Evolutionary conservation across 2,888 invertebrate species (phyloP), one percentile per base, ranked within the genome.

Genomic region (Chloroclystis v-ata): DNA sequence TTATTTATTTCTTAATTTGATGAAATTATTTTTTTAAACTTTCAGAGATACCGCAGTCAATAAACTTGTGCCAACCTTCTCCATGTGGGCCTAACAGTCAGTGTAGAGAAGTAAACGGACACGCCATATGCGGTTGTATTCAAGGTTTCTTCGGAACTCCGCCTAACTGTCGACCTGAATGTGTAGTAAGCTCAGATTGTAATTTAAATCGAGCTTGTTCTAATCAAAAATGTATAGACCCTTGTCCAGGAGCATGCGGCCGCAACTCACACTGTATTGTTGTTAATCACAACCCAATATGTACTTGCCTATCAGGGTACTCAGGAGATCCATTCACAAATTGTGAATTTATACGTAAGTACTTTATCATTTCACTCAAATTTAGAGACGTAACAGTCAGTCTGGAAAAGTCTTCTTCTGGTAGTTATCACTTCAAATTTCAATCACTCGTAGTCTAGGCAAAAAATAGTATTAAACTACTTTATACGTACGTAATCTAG

Each of bases 101-200:
- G 63, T 95, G 95, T 66, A 87, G 90, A 59, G 91, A 90, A 73
- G 78, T 91, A 6, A 92, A 91, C 54, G 91, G 90, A 1, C 91
- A 92, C 63, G 92, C 93, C 0, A 91, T 92, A 3, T 95, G 95
- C 64, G 90, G 92, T 37, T 95, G 95, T 64, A 84, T 92, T 2
- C 85, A 89, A 38, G 91, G 91, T 14, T 93, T 89, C 61, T 79
- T 91, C 14, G 94, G 94, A 16, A 90, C 89, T 52, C 93, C 94
- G 38, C 94, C 94, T 24, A 90, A 91, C 54, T 95, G 95, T 65
- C 90, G 94, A 37, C 95, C 94, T 0, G 94, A 95, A 78, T 95
- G 95, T 73, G 89, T 92, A 32, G 87, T 93, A 14, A 95, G 93
- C 72, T 91, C 91, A 0, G 95, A 95, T 55, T 95, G 95, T 69